These are phyloP conservation scores for Intellagama lesueurii DNA, from an alignment of 2,797 vertebrate genomes.

Conservation along the genomic window DNA sequence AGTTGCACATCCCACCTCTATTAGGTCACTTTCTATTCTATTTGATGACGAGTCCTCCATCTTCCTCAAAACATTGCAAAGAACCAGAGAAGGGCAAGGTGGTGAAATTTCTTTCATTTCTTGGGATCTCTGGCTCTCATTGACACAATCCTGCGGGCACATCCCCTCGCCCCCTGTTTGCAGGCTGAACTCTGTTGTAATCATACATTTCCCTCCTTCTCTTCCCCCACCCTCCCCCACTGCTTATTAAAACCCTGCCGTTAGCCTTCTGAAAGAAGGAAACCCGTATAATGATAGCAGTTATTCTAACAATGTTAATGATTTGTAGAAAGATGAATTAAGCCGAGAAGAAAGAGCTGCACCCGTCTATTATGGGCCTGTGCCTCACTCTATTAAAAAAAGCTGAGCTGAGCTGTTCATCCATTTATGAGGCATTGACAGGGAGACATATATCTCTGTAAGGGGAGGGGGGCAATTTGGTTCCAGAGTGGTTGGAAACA, in stretches of 20 bases:
- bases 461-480: slow-evolving; percentile 48
- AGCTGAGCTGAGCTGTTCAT: slow-evolving; percentile 79
- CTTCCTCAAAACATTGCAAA: not conserved
- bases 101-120: slow-evolving; percentile 17
- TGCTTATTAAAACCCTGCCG: not conserved
- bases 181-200: not conserved
- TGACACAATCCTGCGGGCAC: not conserved
- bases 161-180: too few relatives aligned
- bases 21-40: not conserved
- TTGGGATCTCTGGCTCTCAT: not conserved
- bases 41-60: not conserved
- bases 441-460: slow-evolving; percentile 68
- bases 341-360: slow-evolving; percentile 67
- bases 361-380: slow-evolving; percentile 73
- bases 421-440: slow-evolving; percentile 77
- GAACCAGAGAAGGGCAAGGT: too few relatives aligned
- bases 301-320: slow-evolving; percentile 78
- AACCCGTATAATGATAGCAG: slow-evolving; percentile 70
- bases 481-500: slow-evolving; percentile 9
- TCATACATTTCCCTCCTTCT: slow-evolving; percentile 12
- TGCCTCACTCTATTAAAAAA: slow-evolving; percentile 77
- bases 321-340: slow-evolving; percentile 79
- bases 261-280: slow-evolving; percentile 41
- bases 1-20: not conserved
- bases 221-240: not conserved